Conservation (phyloP, 35 echinoderm and acorn worm species). For the Eucidaris tribuloides region DNA sequence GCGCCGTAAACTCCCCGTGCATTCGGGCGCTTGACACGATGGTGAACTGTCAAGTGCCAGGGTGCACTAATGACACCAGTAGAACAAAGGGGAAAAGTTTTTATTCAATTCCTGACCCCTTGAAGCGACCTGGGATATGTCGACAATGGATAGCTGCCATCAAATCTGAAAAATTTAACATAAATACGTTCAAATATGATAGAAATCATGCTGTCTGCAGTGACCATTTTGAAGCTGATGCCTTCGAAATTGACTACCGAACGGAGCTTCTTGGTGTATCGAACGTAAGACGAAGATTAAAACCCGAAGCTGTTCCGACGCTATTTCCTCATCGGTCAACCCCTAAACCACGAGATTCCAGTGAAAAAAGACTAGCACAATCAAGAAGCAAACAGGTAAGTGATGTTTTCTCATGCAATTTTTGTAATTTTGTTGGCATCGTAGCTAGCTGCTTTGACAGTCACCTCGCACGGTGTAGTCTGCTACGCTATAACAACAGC, state of each 20-base stretch:
- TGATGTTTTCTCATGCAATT: too few relatives aligned
- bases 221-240: neutral
- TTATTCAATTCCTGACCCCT: neutral
- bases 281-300: neutral
- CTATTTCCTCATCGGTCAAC: neutral
- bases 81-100: neutral
- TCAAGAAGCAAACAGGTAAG: too few relatives aligned
- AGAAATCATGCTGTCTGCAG: neutral
- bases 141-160: conserved; percentile 1
- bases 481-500: too few relatives aligned
- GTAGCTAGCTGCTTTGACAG: too few relatives aligned
- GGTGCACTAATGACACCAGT: neutral
- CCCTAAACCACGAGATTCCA: neutral
- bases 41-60: neutral
- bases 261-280: neutral
- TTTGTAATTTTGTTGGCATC: too few relatives aligned
- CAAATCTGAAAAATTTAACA: neutral
- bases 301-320: neutral
- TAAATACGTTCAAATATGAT: neutral
- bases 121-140: neutral
- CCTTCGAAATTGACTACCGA: neutral
- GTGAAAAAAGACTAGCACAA: neutral
- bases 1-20: too few relatives aligned
- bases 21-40: too few relatives aligned
- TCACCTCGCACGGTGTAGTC: too few relatives aligned